Base-by-base conservation (phyloP, 2,113 vertebrate genomes). In the Eupsittula cactorum region DNA sequence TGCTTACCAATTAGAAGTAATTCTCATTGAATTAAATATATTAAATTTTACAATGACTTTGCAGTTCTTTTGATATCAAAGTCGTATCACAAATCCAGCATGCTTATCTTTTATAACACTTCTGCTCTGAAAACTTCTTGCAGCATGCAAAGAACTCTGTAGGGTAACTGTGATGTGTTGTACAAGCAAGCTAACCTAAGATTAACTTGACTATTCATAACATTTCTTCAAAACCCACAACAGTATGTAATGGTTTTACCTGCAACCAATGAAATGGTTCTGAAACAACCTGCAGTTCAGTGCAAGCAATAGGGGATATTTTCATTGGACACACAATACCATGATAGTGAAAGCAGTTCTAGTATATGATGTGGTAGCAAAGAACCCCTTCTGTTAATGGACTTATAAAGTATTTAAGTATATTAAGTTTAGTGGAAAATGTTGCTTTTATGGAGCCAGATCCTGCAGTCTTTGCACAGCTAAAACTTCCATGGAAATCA, bases 71-170 rank as follows among this genome's bases (percentile, higher is more conserved):
- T 88, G 86, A 84, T 98, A 96, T 95, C 68, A 94, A 95, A 97
- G 91, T 86, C 91, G 93, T 92, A 95, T 92, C 95, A 95, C 92
- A 93, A 97, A 82, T 93, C 86, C 95, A 98, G 98, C 98, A 98
- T 98, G 98, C 97, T 92, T 98, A 93, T 94, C 69, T 88, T 86
- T 92, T 83, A 95, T 95, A 94, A 98, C 92, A 97, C 95, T 96
- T 97, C 75, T 94, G 93, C 93, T 95, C 93, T 81, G 96, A 97
- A 95, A 96, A 97, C 88, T 96, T 97, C 95, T 96, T 92, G 83
- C 96, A 98, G 98, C 98, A 98, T 98, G 98, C 95, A 95, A 97
- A 97, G 93, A 97, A 95, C 97, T 97, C 97, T 89, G 82, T 90
- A 95, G 96, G 96, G 91, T 91, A 91, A 96, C 93, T 95, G 91